These are phyloP conservation scores for Hemibagrus guttatus DNA, from an alignment of 2,797 vertebrate species.

Conservation along the genomic window DNA sequence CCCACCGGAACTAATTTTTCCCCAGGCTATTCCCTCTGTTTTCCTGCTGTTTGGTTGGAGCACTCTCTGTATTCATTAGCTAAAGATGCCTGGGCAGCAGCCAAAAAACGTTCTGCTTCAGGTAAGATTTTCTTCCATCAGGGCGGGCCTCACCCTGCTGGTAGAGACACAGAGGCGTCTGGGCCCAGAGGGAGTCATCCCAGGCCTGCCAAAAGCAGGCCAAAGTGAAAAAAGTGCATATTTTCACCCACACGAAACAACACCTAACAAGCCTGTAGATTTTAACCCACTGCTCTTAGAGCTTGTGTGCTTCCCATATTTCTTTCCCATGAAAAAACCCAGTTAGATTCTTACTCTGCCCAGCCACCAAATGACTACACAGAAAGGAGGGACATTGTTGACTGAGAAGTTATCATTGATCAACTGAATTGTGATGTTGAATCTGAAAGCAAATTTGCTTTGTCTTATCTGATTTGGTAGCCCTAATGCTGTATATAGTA, in stretches of 20 bases:
- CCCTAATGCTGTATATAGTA: slow-evolving; percentile 31
- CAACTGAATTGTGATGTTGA: slow-evolving; percentile 41
- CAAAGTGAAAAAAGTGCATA: slow-evolving; percentile 32
- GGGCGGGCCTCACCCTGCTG: slow-evolving; percentile 60
- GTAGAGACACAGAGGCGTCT: slow-evolving; percentile 68
- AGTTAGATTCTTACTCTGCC: not conserved
- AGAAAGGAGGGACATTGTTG: slow-evolving; percentile 36
- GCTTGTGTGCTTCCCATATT: slow-evolving; percentile 6
- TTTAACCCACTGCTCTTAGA: slow-evolving; percentile 11
- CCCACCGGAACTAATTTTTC: not conserved
- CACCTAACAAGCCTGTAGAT: slow-evolving; percentile 32
- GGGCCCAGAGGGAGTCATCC: slow-evolving; percentile 49
- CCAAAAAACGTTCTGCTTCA: slow-evolving; percentile 61
- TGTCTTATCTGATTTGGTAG: slow-evolving; percentile 48
- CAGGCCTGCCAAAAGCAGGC: slow-evolving; percentile 53
- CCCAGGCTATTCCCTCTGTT: slow-evolving; percentile 30
- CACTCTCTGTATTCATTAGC: slow-evolving; percentile 65
- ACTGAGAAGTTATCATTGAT: slow-evolving; percentile 43
- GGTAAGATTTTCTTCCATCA: slow-evolving; percentile 65
- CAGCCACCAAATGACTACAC: slow-evolving; percentile 29
- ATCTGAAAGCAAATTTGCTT: slow-evolving; percentile 45
- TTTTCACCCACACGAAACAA: slow-evolving; percentile 44
- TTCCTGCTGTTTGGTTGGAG: slow-evolving; percentile 49
- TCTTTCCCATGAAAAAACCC: not conserved
- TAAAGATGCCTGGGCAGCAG: slow-evolving; percentile 58